These are phyloP conservation scores for Panagrolaimus sp. DNA, from an alignment of 1,140 invertebrate species.

Conservation along the genomic window DNA sequence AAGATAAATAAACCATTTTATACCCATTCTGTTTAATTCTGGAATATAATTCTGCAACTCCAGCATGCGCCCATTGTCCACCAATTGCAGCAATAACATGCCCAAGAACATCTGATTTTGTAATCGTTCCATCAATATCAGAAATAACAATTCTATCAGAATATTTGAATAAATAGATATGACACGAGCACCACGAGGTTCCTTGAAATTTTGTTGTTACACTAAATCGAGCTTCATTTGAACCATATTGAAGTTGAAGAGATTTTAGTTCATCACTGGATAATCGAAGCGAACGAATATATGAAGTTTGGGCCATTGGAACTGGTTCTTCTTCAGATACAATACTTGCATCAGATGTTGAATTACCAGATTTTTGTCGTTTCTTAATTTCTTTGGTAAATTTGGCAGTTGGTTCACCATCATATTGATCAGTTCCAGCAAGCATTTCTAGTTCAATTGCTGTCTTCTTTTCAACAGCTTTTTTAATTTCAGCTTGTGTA, in stretches of 20 bases:
- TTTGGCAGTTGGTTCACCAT: slow-evolving; percentile 16
- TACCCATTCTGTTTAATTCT: slow-evolving; percentile 91
- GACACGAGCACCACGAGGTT: slow-evolving; percentile 87
- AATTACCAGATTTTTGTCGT: slow-evolving; percentile 31
- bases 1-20: slow-evolving; percentile 74
- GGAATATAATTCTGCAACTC: slow-evolving; percentile 92
- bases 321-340: background rate
- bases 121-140: slow-evolving; percentile 99
- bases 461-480: slow-evolving; percentile 32
- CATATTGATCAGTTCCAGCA: slow-evolving; percentile 31
- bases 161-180: slow-evolving; percentile 92
- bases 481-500: slow-evolving; percentile 28
- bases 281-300: slow-evolving; percentile 68
- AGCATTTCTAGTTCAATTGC: slow-evolving; percentile 33
- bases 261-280: slow-evolving; percentile 80
- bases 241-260: slow-evolving; percentile 71
- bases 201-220: slow-evolving; percentile 98
- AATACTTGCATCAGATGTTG: slow-evolving; percentile 20
- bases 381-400: slow-evolving; percentile 23
- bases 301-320: slow-evolving; percentile 1
- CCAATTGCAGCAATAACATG: slow-evolving; percentile 96
- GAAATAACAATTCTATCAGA: slow-evolving; percentile 96
- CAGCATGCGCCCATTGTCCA: slow-evolving; percentile 91
- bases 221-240: slow-evolving; percentile 93
- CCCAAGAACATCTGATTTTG: slow-evolving; percentile 93